A percentile compares a stretch with the other conserved stretches of the same genome.
phyloP scores from a whole-genome alignment of 1,140 invertebrate species.

The Aethina tumida region DNA sequence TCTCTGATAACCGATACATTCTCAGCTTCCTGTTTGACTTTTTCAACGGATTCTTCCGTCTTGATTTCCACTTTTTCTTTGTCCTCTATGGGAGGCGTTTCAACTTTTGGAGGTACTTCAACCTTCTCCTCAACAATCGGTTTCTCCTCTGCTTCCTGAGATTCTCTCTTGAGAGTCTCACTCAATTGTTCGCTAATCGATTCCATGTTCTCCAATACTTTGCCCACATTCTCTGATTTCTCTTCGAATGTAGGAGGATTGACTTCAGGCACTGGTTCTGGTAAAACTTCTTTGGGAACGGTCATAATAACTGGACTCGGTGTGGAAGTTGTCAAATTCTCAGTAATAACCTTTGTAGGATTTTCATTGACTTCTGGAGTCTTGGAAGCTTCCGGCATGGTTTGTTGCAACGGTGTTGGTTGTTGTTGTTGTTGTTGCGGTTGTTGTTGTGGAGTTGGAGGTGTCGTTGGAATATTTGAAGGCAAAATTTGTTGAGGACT shows the following conservation, averaged over 20 bases:
- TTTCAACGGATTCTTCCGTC: too few species aligned
- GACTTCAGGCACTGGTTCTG: constrained; percentile 8
- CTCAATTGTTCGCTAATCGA: too few species aligned
- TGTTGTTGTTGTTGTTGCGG: too few species aligned
- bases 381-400: constrained; percentile 13
- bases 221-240: neutral
- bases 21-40: constrained; percentile 11
- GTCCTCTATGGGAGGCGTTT: too few species aligned
- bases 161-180: too few species aligned
- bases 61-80: too few species aligned
- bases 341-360: neutral
- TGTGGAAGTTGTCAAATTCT: constrained; percentile 35
- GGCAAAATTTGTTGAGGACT: constrained; percentile 2
- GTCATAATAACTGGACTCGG: constrained; percentile 44
- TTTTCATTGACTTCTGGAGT: neutral
- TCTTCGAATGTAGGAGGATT: neutral
- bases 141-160: too few species aligned
- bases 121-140: too few species aligned
- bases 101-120: neutral
- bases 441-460: constrained; percentile 9
- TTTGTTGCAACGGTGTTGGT: neutral
- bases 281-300: constrained; percentile 14
- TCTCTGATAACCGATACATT: constrained; percentile 21
- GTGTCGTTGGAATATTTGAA: constrained; percentile 3
- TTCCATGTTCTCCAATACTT: too few species aligned